phyloP scores from a whole-genome alignment of 2,797 vertebrate genomes.

The Yasuhikotakia modesta region DNA sequence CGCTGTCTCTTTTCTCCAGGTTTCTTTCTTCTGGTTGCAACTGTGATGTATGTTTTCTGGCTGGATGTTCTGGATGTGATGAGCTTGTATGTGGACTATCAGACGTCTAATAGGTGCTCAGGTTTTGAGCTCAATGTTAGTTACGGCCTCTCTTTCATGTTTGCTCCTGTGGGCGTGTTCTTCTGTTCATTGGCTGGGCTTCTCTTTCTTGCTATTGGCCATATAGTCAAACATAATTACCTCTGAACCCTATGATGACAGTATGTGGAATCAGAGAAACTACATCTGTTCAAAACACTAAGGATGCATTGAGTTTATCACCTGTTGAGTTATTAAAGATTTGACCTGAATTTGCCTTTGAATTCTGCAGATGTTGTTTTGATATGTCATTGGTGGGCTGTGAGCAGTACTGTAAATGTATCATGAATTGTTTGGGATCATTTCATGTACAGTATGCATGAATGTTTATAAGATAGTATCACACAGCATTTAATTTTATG shows the following conservation, averaged over 20 bases:
- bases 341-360: neutral
- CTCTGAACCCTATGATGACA: conserved; percentile 64
- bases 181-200: conserved; percentile 90
- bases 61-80: conserved; percentile 87
- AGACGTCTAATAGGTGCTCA: conserved; percentile 73
- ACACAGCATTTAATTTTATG: conserved; percentile 13
- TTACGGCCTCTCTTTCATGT: conserved; percentile 94
- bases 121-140: conserved; percentile 78
- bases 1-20: conserved; percentile 72
- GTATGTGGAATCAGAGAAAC: conserved; percentile 37
- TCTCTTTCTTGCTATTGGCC: conserved; percentile 90
- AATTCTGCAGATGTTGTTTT: conserved; percentile 22
- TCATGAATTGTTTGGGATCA: conserved; percentile 53
- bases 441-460: conserved; percentile 32
- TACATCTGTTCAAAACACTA: neutral
- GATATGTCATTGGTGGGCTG: neutral
- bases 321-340: neutral
- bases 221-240: conserved; percentile 80
- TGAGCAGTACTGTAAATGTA: conserved; percentile 24
- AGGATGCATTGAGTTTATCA: neutral
- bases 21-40: conserved; percentile 86
- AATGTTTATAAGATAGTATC: conserved; percentile 29
- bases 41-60: conserved; percentile 93
- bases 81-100: conserved; percentile 76
- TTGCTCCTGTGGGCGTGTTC: conserved; percentile 89